Evolutionary conservation across 2,113 vertebrate species (phyloP).

Genomic region (Melanotaenia duboulayi): DNA sequence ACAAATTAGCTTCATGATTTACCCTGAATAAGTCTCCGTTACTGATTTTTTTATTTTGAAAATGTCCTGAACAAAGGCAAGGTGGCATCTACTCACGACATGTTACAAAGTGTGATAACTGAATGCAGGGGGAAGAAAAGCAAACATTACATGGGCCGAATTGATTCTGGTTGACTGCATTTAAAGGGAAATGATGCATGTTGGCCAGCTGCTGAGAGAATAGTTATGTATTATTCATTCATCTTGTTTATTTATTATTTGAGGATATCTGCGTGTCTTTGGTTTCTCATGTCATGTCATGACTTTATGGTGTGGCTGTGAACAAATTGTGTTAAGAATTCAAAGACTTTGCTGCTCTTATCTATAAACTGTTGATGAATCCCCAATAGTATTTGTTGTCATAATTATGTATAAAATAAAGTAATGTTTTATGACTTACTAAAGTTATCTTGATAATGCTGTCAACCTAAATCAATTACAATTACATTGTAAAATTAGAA

Average conservation of each 20-base stretch:
- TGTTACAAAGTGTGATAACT: slow-evolving; percentile 45
- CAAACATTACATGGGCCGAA: slow-evolving; percentile 67
- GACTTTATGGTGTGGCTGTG: neutral
- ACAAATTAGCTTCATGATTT: slow-evolving; percentile 12
- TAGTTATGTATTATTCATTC: neutral
- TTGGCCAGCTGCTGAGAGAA: slow-evolving; percentile 29
- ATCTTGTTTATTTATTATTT: slow-evolving; percentile 2
- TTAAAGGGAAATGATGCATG: slow-evolving; percentile 65
- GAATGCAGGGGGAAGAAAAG: slow-evolving; percentile 49
- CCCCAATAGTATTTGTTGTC: no score
- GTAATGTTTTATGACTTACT: no score
- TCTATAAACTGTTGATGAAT: no score
- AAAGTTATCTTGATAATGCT: no score
- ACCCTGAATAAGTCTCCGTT: neutral
- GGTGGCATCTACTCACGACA: slow-evolving; percentile 43
- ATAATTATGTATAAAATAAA: no score
- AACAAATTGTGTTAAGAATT: neutral
- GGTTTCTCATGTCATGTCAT: neutral
- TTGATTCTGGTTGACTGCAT: slow-evolving; percentile 70
- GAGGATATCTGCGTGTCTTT: neutral
- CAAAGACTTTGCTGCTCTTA: neutral
- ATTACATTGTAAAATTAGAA: no score
- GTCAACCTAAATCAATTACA: no score
- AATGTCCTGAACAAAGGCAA: slow-evolving; percentile 24
- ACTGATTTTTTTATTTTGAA: slow-evolving; percentile 29